phyloP scores from a whole-genome alignment of 2,113 vertebrate genomes.

The Hymenochirus boettgeri region DNA sequence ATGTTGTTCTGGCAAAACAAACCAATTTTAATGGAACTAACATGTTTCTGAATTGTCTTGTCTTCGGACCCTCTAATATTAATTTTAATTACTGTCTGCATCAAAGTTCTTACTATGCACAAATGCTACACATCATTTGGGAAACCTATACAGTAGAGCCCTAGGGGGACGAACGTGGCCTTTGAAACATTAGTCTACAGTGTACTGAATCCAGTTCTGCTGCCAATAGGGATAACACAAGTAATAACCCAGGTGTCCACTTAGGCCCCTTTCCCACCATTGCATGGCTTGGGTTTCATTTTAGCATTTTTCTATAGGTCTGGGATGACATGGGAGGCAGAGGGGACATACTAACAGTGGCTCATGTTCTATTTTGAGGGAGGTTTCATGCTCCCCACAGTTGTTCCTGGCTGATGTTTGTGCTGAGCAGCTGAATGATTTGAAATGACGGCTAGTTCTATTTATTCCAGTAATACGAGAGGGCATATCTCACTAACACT shows the following conservation, averaged over 20 bases:
- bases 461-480: conserved; percentile 37
- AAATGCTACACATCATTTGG: background rate
- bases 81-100: no score
- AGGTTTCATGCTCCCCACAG: conserved; percentile 21
- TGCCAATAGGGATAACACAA: background rate
- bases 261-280: background rate
- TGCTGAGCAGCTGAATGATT: conserved; percentile 44
- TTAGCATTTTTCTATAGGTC: conserved; percentile 14
- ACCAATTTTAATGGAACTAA: no score
- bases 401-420: conserved; percentile 33
- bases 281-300: conserved; percentile 16
- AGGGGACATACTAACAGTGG: conserved; percentile 31
- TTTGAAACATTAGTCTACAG: background rate
- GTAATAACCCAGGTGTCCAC: background rate
- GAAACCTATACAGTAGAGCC: background rate
- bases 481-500: conserved; percentile 18
- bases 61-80: no score
- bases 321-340: conserved; percentile 17
- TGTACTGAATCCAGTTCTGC: background rate
- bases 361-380: conserved; percentile 37
- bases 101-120: no score
- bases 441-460: conserved; percentile 32
- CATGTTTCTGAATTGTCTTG: no score
- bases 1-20: no score
- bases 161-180: background rate